phyloP scores from a whole-genome alignment of 2,888 invertebrate genomes.

The Anaspis maculata region DNA sequence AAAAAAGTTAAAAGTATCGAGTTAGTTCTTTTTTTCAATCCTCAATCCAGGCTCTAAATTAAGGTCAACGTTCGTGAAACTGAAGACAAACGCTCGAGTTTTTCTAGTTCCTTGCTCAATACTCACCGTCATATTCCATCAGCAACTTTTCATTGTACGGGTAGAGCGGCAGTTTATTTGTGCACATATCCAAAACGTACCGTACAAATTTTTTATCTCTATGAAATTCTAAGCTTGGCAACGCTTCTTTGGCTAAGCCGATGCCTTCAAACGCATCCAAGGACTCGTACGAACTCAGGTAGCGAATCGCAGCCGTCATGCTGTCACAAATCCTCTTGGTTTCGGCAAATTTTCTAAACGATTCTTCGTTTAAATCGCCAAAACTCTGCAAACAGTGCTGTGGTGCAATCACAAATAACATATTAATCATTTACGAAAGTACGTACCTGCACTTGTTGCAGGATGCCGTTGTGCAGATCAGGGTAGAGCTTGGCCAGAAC shows the following conservation, averaged over 20 bases:
- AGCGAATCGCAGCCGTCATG: conserved; percentile 41
- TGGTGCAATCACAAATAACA: too few species aligned
- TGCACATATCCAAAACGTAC: conserved; percentile 29
- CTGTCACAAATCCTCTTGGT: conserved; percentile 41
- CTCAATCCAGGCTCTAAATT: neutral
- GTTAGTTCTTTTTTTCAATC: neutral
- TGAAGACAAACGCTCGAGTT: neutral
- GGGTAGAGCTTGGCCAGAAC: conserved; percentile 44
- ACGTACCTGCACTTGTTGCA: too few species aligned
- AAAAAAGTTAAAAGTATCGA: conserved; percentile 11
- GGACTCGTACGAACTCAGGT: conserved; percentile 37
- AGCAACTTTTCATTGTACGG: conserved; percentile 18
- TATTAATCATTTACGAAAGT: too few species aligned
- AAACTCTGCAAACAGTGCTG: conserved; percentile 45
- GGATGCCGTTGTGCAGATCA: conserved; percentile 38
- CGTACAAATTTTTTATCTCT: conserved; percentile 48
- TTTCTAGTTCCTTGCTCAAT: conserved; percentile 1
- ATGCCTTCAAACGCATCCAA: conserved; percentile 38
- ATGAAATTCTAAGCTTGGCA: conserved; percentile 52
- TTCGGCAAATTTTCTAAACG: conserved; percentile 40
- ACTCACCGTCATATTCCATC: conserved; percentile 20
- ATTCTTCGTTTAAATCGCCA: conserved; percentile 33
- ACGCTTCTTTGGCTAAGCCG: conserved; percentile 45
- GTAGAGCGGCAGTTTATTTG: conserved; percentile 26
- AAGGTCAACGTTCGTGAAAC: too few species aligned